Percentiles rank a stretch among this genome's conserved stretches.
These are phyloP conservation scores for Phenacoccus solenopsis DNA, from an alignment of 1,140 invertebrate species.

Conservation along the genomic window DNA sequence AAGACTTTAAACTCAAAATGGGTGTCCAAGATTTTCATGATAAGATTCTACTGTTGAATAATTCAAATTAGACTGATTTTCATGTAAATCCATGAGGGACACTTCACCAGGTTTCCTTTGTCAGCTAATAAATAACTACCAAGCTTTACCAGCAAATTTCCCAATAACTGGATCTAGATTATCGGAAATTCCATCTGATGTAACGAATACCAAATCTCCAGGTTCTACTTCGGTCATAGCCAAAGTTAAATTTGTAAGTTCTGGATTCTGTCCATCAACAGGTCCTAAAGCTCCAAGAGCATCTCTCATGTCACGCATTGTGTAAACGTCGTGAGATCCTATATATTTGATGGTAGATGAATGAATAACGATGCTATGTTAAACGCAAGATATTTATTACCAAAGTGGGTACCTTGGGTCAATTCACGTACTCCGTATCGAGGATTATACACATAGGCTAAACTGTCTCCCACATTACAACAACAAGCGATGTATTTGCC, in stretches of 20 bases:
- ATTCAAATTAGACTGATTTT: too few species aligned
- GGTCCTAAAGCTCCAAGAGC: slow-evolving; percentile 80
- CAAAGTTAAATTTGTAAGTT: slow-evolving; percentile 80
- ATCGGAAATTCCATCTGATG: slow-evolving; percentile 83
- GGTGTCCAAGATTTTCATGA: too few species aligned
- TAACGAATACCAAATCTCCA: slow-evolving; percentile 79
- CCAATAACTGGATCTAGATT: slow-evolving; percentile 92
- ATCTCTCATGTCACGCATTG: slow-evolving; percentile 82
- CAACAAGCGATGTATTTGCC: slow-evolving; percentile 65
- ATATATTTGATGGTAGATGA: background rate
- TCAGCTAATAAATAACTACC: background rate
- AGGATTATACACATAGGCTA: slow-evolving; percentile 76
- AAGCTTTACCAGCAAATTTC: slow-evolving; percentile 59
- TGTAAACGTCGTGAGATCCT: slow-evolving; percentile 80
- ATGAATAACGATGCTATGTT: background rate
- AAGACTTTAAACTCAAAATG: too few species aligned
- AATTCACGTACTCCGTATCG: slow-evolving; percentile 58
- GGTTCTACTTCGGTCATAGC: slow-evolving; percentile 71
- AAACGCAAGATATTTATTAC: background rate
- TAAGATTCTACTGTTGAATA: too few species aligned
- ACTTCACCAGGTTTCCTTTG: background rate
- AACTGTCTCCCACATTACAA: slow-evolving; percentile 82
- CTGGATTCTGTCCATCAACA: slow-evolving; percentile 76
- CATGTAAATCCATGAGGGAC: too few species aligned
- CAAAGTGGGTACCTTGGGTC: slow-evolving; percentile 42